Evolutionary conservation across 2,888 invertebrate species (phyloP).

Genomic region (Vesta saturnalis): DNA sequence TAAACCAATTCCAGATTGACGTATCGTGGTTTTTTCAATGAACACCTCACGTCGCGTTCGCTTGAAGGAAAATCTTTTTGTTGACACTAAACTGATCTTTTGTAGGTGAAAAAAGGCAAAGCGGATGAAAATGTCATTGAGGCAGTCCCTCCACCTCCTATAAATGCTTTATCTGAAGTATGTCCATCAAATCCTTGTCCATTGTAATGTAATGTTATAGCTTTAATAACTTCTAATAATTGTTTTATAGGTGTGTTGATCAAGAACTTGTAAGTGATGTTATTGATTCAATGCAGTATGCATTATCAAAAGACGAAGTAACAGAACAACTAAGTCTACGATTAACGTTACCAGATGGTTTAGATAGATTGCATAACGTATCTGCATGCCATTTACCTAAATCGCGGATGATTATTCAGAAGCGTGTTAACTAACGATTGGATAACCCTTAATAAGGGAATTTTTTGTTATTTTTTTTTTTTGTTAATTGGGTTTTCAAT

Average conservation of each 20-base stretch:
- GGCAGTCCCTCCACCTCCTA: constrained; percentile 53
- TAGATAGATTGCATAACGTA: constrained; percentile 63
- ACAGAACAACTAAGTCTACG: constrained; percentile 53
- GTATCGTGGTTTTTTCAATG: too few relatives aligned
- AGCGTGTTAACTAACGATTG: constrained; percentile 59
- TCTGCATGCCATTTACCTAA: constrained; percentile 65
- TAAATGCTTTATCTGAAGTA: constrained; percentile 57
- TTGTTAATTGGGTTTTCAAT: too few relatives aligned
- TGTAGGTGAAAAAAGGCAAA: constrained; percentile 48
- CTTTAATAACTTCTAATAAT: neutral
- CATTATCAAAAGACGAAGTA: constrained; percentile 57
- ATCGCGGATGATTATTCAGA: constrained; percentile 64
- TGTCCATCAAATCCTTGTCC: constrained; percentile 65
- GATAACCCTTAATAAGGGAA: neutral
- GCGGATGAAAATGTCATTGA: constrained; percentile 55
- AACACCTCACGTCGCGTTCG: too few relatives aligned
- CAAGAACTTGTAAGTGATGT: constrained; percentile 64
- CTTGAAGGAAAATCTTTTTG: too few relatives aligned
- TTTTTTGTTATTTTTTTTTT: too few relatives aligned
- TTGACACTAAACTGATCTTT: too few relatives aligned
- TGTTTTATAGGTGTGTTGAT: constrained; percentile 62
- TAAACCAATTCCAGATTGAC: too few relatives aligned
- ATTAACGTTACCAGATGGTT: constrained; percentile 55
- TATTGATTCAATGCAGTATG: constrained; percentile 61
- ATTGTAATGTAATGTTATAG: constrained; percentile 56